Conservation (phyloP, 2,888 invertebrate species). For the Allophyes oxyacanthae region DNA sequence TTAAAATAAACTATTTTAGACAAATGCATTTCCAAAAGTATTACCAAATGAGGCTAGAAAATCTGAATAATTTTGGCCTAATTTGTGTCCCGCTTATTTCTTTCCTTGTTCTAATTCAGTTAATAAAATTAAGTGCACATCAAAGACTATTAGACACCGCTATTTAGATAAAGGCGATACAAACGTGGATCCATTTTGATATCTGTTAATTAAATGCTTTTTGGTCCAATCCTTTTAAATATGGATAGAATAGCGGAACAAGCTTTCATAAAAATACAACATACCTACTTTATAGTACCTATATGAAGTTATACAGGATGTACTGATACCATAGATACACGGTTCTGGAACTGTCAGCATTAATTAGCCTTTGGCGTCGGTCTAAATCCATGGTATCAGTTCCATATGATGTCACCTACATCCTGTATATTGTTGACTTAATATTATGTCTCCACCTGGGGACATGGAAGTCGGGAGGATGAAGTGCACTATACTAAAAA, state of each 20-base stretch:
- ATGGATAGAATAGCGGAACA: neutral
- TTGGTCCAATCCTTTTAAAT: neutral
- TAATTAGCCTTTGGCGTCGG: no score
- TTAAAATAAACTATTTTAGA: neutral
- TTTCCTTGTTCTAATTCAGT: conserved; percentile 38
- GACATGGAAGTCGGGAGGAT: no score
- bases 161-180: conserved; percentile 7
- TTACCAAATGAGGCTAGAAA: conserved; percentile 20
- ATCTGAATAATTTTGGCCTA: neutral
- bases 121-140: conserved; percentile 46
- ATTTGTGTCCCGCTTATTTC: conserved; percentile 14
- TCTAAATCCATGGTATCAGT: no score
- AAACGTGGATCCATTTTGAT: conserved; percentile 7
- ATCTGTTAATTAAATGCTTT: neutral
- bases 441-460: no score
- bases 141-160: conserved; percentile 27
- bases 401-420: no score
- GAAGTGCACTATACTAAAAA: neutral
- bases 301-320: no score
- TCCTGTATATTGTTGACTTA: no score
- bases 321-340: no score
- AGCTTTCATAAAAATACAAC: neutral
- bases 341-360: no score
- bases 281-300: no score
- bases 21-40: conserved; percentile 1